A percentile compares a stretch with the other conserved stretches of the same genome.
Evolutionary conservation across 1,140 invertebrate species (phyloP).

Genomic region (Penaeus vannamei): DNA sequence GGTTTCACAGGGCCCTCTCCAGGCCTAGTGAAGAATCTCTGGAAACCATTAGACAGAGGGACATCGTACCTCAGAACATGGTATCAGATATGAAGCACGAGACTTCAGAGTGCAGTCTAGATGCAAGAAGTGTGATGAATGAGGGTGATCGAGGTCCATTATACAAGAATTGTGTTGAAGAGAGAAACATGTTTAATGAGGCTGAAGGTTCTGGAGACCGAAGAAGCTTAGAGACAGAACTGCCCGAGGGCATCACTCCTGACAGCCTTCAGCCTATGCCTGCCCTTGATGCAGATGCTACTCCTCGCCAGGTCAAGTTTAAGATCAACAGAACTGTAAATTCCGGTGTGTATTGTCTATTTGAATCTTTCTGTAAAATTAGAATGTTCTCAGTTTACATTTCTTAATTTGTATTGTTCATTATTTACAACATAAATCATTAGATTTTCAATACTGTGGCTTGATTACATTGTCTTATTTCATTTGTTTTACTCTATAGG

Average conservation of each 20-base stretch:
- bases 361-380: no score
- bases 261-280: constrained; percentile 15
- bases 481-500: no score
- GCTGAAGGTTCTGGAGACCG: neutral
- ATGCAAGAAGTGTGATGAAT: constrained; percentile 36
- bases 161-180: no score
- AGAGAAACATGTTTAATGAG: neutral
- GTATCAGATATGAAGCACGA: constrained; percentile 41
- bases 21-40: constrained; percentile 27
- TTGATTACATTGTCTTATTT: no score
- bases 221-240: neutral
- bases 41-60: neutral
- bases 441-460: no score
- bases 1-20: constrained; percentile 33
- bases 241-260: neutral
- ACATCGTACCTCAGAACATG: constrained; percentile 24
- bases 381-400: constrained; percentile 75
- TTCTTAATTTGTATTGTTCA: constrained; percentile 70
- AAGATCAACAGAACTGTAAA: constrained; percentile 50
- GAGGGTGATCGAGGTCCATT: neutral
- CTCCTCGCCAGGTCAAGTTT: constrained; percentile 59
- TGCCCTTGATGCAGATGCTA: neutral
- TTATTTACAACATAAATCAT: neutral
- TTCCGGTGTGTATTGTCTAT: constrained; percentile 66
- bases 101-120: constrained; percentile 1